Percentiles rank a stretch among this genome's conserved stretches.
Evolutionary conservation across 2,797 vertebrate genomes (phyloP).

Genomic region (Enteromius viviparus): DNA sequence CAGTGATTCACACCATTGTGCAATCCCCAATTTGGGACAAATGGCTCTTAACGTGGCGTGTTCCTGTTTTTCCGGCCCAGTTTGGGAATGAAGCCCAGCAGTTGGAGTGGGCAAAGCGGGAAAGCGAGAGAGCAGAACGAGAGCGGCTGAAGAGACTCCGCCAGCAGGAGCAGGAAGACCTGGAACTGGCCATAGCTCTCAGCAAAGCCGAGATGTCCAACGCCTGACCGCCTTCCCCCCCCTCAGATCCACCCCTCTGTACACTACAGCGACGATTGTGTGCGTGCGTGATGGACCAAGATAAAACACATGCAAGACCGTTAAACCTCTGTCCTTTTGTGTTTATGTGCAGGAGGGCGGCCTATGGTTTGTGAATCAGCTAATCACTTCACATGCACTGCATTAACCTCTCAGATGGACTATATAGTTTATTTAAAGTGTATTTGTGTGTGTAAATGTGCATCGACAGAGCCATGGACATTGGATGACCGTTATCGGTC

Average conservation of each 20-base stretch:
- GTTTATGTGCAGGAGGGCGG: constrained; percentile 43
- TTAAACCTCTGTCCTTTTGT: constrained; percentile 41
- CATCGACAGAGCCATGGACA: constrained; percentile 7
- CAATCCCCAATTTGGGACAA: neutral
- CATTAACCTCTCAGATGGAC: constrained; percentile 61
- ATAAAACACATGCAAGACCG: constrained; percentile 17
- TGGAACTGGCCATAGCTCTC: constrained; percentile 96
- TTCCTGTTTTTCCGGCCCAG: constrained; percentile 68
- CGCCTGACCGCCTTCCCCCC: constrained; percentile 72
- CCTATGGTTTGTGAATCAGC: constrained; percentile 55
- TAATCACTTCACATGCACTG: constrained; percentile 67
- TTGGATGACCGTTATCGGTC: constrained; percentile 13
- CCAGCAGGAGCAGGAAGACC: constrained; percentile 95
- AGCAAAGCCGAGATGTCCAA: constrained; percentile 98
- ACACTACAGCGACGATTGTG: constrained; percentile 19
- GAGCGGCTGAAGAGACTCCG: constrained; percentile 92
- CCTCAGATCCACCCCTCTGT: constrained; percentile 41
- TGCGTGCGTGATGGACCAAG: constrained; percentile 22
- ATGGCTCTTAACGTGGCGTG: constrained; percentile 23
- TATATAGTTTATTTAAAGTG: constrained; percentile 51
- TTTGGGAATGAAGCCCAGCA: constrained; percentile 98
- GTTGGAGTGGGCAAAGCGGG: constrained; percentile 96
- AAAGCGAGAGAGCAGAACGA: constrained; percentile 93
- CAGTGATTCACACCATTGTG: constrained; percentile 16
- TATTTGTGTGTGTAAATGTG: constrained; percentile 9